phyloP scores from a whole-genome alignment of 1,140 invertebrate species.

The Amyelois transitella region DNA sequence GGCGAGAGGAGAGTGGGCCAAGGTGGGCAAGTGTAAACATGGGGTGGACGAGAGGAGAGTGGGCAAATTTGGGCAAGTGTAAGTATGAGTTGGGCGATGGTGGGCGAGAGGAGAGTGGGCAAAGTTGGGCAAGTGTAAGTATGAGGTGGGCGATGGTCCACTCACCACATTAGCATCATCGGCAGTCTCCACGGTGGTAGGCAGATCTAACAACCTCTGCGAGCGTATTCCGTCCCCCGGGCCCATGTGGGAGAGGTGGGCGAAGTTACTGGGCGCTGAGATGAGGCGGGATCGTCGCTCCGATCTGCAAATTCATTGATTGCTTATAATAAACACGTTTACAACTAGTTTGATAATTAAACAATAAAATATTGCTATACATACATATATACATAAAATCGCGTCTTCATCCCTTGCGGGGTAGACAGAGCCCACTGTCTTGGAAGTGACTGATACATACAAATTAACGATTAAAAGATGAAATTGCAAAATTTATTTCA shows the following conservation, averaged over 20 bases:
- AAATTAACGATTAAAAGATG: too few relatives aligned
- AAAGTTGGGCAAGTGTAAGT: too few relatives aligned
- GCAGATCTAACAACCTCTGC: constrained; percentile 93
- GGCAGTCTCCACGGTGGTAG: constrained; percentile 87
- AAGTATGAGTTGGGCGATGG: background rate
- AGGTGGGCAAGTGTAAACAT: background rate
- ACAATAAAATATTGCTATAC: too few relatives aligned
- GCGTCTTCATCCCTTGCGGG: too few relatives aligned
- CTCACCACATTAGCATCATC: constrained; percentile 50
- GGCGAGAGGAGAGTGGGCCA: too few relatives aligned
- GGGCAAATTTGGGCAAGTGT: too few relatives aligned
- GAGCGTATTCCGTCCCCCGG: constrained; percentile 96
- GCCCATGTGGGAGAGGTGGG: constrained; percentile 99
- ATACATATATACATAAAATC: background rate
- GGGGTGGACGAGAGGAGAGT: background rate
- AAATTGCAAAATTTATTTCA: background rate
- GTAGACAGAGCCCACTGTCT: too few relatives aligned
- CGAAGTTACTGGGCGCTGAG: constrained; percentile 98
- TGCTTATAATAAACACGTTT: too few relatives aligned
- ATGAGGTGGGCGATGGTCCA: background rate
- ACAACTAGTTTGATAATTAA: too few relatives aligned
- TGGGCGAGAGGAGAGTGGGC: too few relatives aligned
- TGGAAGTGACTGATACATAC: too few relatives aligned
- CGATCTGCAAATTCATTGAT: constrained; percentile 78
- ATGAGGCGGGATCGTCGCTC: constrained; percentile 96